Conservation (phyloP, 2,888 invertebrate species). For the Coremacera marginata region DNA sequence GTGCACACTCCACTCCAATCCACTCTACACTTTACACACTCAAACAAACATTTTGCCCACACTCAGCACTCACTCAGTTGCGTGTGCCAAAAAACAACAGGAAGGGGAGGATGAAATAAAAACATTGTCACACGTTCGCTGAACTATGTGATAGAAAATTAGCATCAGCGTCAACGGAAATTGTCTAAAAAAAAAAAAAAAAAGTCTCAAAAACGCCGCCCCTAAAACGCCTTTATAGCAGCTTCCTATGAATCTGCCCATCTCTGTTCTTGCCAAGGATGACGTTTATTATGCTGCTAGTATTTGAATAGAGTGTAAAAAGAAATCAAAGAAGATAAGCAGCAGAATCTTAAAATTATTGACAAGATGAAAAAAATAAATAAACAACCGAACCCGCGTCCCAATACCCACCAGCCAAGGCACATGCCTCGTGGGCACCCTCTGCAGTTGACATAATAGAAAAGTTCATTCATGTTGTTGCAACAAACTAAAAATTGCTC, state of each 20-base stretch:
- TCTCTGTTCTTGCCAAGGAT: neutral
- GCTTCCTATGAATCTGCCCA: neutral
- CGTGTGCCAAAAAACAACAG: neutral
- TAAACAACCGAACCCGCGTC: neutral
- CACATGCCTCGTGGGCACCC: neutral
- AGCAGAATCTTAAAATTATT: conserved; percentile 16
- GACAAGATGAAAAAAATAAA: conserved; percentile 3
- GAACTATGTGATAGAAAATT: conserved; percentile 63
- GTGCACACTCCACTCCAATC: neutral
- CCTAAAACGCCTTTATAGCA: conserved; percentile 41
- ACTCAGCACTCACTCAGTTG: conserved; percentile 4
- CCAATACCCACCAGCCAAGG: neutral
- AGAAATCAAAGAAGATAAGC: conserved; percentile 16
- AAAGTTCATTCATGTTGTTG: neutral
- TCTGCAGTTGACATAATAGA: conserved; percentile 7
- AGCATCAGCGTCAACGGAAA: conserved; percentile 50
- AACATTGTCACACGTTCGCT: conserved; percentile 47
- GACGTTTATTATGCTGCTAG: neutral
- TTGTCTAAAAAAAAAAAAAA: neutral
- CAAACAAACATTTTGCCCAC: conserved; percentile 15
- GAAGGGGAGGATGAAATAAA: neutral
- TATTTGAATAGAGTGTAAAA: neutral
- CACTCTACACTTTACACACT: neutral
- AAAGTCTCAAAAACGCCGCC: conserved; percentile 23
- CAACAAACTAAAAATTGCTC: conserved; percentile 13